Evolutionary conservation across 2,113 vertebrate species (phyloP).

Genomic region (Furnarius figulus): DNA sequence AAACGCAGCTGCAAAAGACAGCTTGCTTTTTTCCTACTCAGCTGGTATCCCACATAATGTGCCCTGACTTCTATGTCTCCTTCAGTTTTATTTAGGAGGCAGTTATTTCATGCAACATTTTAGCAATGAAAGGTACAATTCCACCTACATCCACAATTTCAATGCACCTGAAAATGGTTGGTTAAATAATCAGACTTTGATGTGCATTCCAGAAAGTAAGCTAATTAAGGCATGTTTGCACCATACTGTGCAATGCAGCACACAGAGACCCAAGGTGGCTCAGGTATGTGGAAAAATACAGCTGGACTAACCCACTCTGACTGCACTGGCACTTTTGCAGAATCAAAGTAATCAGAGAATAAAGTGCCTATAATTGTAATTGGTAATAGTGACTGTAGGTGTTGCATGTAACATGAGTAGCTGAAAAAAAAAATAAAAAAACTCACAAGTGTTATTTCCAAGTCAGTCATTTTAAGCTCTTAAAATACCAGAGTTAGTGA

Average conservation of each 20-base stretch:
- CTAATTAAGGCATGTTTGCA: not conserved
- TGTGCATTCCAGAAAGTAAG: not conserved
- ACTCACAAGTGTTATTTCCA: not conserved
- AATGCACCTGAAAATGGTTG: not conserved
- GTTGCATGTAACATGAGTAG: not conserved
- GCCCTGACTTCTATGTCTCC: not conserved
- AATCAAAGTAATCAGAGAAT: not conserved
- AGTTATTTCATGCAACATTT: not conserved
- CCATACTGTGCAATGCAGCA: not conserved
- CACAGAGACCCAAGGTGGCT: not conserved
- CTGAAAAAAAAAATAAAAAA: not conserved
- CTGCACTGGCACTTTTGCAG: not conserved
- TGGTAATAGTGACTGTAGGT: not conserved
- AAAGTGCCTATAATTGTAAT: not conserved
- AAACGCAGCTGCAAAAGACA: conserved; percentile 56
- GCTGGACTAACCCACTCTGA: not conserved
- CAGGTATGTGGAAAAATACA: not conserved
- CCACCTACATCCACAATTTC: not conserved
- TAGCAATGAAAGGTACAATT: not conserved
- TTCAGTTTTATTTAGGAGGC: not conserved
- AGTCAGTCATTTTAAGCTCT: not conserved
- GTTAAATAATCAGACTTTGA: conserved; percentile 2
- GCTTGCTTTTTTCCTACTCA: conserved; percentile 56
- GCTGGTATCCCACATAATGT: conserved; percentile 9
- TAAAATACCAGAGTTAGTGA: not conserved